These are phyloP conservation scores for Chymomyza amoena DNA, from an alignment of 2,888 invertebrate species.

Conservation along the genomic window DNA sequence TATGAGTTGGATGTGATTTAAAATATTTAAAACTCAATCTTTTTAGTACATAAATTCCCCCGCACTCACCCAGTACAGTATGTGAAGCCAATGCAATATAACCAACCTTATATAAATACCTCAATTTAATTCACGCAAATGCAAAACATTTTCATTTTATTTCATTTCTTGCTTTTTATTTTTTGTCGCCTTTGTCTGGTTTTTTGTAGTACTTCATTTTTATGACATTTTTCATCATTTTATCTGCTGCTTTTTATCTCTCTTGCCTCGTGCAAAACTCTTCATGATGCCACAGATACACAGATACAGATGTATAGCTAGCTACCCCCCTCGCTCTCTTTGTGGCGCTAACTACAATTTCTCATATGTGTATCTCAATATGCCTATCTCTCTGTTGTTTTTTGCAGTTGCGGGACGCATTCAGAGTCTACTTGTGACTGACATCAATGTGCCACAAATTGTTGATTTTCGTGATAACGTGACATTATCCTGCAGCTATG, in stretches of 20 bases:
- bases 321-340: background rate
- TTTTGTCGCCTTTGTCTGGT: constrained; percentile 11
- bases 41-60: background rate
- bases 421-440: constrained; percentile 75
- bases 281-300: background rate
- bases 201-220: constrained; percentile 36
- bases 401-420: constrained; percentile 61
- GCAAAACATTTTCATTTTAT: constrained; percentile 36
- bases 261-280: background rate
- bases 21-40: background rate
- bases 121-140: constrained; percentile 44
- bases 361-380: constrained; percentile 4
- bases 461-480: constrained; percentile 79
- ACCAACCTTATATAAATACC: constrained; percentile 21
- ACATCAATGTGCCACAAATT: constrained; percentile 78
- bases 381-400: constrained; percentile 1
- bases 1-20: background rate
- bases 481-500: constrained; percentile 79
- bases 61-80: background rate
- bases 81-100: constrained; percentile 7
- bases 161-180: background rate
- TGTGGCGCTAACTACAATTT: constrained; percentile 1
- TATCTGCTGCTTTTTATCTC: constrained; percentile 54
- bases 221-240: constrained; percentile 61
- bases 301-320: constrained; percentile 5